These are phyloP conservation scores for Oophaga pumilio DNA, from an alignment of 2,113 vertebrate genomes.

Conservation along the genomic window DNA sequence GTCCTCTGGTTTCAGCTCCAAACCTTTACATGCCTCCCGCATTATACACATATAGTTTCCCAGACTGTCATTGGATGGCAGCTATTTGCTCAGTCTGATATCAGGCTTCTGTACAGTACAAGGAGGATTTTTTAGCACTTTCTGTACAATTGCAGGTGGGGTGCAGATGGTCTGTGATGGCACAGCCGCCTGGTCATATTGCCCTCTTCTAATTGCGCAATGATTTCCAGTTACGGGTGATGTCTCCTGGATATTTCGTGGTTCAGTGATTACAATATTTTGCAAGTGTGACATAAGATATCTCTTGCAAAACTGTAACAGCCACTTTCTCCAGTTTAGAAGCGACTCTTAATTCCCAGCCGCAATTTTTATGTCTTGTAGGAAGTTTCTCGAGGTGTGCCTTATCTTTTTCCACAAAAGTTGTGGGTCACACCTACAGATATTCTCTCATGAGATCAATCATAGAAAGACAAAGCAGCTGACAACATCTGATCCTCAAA, in stretches of 20 bases:
- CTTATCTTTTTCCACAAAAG: slow-evolving; percentile 1
- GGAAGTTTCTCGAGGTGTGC: background rate
- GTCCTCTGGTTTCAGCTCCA: no score
- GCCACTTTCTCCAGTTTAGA: background rate
- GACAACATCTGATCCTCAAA: background rate
- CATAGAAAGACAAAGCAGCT: background rate
- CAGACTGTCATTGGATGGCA: no score
- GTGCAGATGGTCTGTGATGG: no score
- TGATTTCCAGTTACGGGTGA: background rate
- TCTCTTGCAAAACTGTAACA: slow-evolving; percentile 5
- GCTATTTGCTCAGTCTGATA: no score
- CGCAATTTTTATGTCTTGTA: background rate
- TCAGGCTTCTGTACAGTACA: no score
- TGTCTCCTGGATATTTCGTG: background rate
- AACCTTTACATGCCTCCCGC: no score
- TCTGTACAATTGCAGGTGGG: no score
- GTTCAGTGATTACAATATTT: background rate
- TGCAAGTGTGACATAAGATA: background rate
- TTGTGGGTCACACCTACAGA: background rate
- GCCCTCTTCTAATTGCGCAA: background rate
- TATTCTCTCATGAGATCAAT: slow-evolving; percentile 7
- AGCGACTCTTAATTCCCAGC: background rate
- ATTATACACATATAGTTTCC: no score
- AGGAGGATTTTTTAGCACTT: no score
- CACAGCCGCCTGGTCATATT: background rate